Evolutionary conservation across 2,888 invertebrate species (phyloP), one percentile per base, ranked within the genome.

Genomic region (Nomada flava): DNA sequence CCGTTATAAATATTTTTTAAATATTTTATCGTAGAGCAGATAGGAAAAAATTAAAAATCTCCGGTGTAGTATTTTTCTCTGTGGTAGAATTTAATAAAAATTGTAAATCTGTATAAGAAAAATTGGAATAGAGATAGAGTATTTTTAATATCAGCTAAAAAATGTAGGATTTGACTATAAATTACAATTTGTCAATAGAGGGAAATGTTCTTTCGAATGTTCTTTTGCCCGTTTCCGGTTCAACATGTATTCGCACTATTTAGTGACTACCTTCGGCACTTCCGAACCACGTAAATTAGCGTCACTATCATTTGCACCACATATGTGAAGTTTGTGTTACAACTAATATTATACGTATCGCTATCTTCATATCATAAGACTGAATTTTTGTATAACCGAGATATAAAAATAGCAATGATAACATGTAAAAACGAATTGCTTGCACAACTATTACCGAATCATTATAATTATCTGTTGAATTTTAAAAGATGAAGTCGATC

Each of bases 251-350:
- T 52, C 64, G 73, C 76, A 75, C 79, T 57, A 57, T 83, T 85
- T 73, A 83, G 80, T 71, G 78, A 78, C 52, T 79, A 72, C 55
- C 77, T 83, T 74, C 82, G 80, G 77, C 84, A 83, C 83, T 50
- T 67, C 64, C 72, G 78, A 60, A 69, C 76, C 81, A 83, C 76
- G 71, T 77, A 67, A 84, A 82, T 79, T 83, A 64, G 75, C 69
- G 74, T 84, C 76, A 84, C 83, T 74, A 42, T 79, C 79, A 85
- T 76, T 64, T 83, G 83, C 85, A 85, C 79, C 72, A 63, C 50
- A 71, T 63, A 74, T 63, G 71, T 60, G 55, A 69, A 74, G 50
- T 69, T 64, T 78, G 59, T 76, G 67, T 71, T 72, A 52, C 59
- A 64, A 82, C 60, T 79, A 76, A 73, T 73, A 73, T 47, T 50